Conservation (phyloP, 1,140 invertebrate genomes). For the Hycleus cichorii region DNA sequence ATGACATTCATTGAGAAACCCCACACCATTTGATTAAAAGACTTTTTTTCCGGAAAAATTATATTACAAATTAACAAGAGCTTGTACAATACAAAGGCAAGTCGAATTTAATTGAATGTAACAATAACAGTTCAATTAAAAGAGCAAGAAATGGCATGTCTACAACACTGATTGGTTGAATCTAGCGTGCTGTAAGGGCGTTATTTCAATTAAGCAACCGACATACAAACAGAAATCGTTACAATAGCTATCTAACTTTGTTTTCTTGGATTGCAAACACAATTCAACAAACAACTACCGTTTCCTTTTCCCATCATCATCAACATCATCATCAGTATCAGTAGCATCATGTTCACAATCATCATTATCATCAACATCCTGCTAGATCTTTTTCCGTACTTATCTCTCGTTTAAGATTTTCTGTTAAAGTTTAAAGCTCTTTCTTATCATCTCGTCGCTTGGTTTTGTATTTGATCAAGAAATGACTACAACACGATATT, state of each 20-base stretch:
- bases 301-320: no score
- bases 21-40: no score
- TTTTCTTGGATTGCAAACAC: not conserved
- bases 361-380: no score
- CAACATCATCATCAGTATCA: no score
- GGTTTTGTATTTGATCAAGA: conserved; percentile 10
- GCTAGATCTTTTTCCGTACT: no score
- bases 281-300: no score
- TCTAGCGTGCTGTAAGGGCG: conserved; percentile 1
- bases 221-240: conserved; percentile 5
- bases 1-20: not conserved
- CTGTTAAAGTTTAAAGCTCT: conserved; percentile 5
- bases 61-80: no score
- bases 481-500: conserved; percentile 9
- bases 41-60: no score
- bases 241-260: not conserved
- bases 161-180: conserved; percentile 4
- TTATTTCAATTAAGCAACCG: conserved; percentile 7
- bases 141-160: conserved; percentile 9
- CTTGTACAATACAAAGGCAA: not conserved
- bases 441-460: conserved; percentile 9
- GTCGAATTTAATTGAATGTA: conserved; percentile 5
- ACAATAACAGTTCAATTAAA: conserved; percentile 3
- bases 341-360: no score
- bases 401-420: no score